Base-by-base conservation (phyloP, 2,113 vertebrate species). In the Crypturellus undulatus region DNA sequence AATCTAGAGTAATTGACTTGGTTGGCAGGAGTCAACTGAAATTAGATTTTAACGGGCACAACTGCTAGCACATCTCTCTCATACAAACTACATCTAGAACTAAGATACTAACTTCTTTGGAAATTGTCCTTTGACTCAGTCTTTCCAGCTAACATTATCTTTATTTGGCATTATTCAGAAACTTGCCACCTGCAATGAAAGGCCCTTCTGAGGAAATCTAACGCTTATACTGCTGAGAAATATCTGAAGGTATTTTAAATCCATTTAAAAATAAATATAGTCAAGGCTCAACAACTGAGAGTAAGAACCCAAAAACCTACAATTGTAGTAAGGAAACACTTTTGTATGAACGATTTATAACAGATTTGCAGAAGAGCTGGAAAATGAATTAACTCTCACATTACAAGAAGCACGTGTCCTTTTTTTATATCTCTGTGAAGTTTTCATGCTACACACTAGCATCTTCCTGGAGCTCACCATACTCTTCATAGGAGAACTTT, bases 401-500 rank as follows among this genome's bases (percentile, higher is more conserved):
- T 72, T 69, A 71, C 40, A 90, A 79, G 30, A 54, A 73, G 21
- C 6, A 24, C 51, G 60, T 76, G 52, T 54, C 78, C 30, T 58
- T 30, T 81, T 86, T 86, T 67, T 82, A 77, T 70, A 87, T 30
- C 36, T 40, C 40, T 76, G 17, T 65, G 68, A 92, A 96, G 84
- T 8, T 62, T 94, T 94, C 87, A 49, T 81, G 52, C 43, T 81
- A 88, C 73, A 82, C n/a, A 89, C 93, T 93, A 89, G 18, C 43
- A 79, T 91, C 73, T 96, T 94, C 62, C 80, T 93, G 92, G 89
- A 95, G 52, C 68, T 91, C 49, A 76, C 62, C 86, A 87, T 79
- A 87, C 18, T 34, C 80, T 92, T 84, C 89, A 79, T 10, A 49
- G 49, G 34, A 49, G 75, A 94, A 87, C 79, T 92, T 72, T 73